Evolutionary conservation across 2,888 invertebrate species (phyloP).

Genomic region (Dasypogon diadema): DNA sequence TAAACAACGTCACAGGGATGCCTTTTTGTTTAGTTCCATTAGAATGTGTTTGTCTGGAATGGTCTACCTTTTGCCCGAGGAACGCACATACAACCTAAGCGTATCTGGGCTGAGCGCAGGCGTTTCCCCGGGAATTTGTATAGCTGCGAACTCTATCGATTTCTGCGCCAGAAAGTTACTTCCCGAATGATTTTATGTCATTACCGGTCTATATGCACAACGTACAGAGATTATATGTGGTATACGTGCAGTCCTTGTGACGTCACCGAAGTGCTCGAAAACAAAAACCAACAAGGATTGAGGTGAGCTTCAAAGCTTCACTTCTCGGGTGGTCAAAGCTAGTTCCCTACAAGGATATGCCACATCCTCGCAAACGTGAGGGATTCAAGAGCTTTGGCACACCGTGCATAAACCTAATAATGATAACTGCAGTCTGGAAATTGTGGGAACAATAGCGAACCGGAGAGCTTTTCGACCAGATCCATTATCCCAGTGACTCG

Average conservation of each 20-base stretch:
- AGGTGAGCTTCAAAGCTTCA: background rate
- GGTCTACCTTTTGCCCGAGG: slow-evolving; percentile 21
- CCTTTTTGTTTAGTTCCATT: slow-evolving; percentile 43
- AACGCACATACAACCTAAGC: slow-evolving; percentile 20
- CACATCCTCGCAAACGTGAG: slow-evolving; percentile 18
- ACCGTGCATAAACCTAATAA: slow-evolving; percentile 32
- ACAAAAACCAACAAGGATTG: background rate
- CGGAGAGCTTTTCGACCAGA: slow-evolving; percentile 22
- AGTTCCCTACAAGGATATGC: background rate
- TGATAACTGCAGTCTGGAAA: slow-evolving; percentile 42
- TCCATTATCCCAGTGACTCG: slow-evolving; percentile 24
- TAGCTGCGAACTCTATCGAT: slow-evolving; percentile 49
- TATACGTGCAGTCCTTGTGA: slow-evolving; percentile 45
- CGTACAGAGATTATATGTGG: slow-evolving; percentile 37
- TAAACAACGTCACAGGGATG: slow-evolving; percentile 47
- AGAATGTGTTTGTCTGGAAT: slow-evolving; percentile 18
- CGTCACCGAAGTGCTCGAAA: slow-evolving; percentile 46
- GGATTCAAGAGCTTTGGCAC: slow-evolving; percentile 18
- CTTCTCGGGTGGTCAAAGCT: slow-evolving; percentile 15
- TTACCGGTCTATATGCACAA: slow-evolving; percentile 49
- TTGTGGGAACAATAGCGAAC: slow-evolving; percentile 26
- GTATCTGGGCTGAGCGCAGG: slow-evolving; percentile 63
- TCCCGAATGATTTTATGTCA: slow-evolving; percentile 49
- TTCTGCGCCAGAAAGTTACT: slow-evolving; percentile 47
- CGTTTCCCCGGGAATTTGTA: slow-evolving; percentile 68